phyloP scores from a whole-genome alignment of 2,888 invertebrate species.

The Gibbula magus region DNA sequence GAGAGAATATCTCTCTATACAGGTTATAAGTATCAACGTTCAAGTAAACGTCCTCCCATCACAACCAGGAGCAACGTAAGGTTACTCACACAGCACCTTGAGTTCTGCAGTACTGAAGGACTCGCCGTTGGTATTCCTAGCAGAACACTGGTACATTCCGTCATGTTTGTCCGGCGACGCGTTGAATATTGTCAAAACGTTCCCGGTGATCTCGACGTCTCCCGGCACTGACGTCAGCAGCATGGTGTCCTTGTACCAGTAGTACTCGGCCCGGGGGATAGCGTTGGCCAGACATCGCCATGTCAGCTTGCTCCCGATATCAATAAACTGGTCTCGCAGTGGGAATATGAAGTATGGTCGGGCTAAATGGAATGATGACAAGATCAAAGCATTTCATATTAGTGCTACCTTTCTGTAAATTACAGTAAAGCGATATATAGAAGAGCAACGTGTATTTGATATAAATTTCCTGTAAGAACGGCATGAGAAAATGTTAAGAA shows the following conservation, averaged over 20 bases:
- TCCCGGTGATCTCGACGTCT: conserved; percentile 41
- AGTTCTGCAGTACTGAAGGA: conserved; percentile 92
- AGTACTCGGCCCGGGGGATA: conserved; percentile 53
- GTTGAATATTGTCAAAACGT: conserved; percentile 50
- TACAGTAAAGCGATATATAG: no score
- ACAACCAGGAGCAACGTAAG: not conserved
- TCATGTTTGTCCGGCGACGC: conserved; percentile 80
- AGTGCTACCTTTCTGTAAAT: no score
- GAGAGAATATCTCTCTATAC: no score
- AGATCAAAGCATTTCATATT: no score
- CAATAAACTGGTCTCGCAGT: conserved; percentile 66
- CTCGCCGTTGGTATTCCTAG: conserved; percentile 89
- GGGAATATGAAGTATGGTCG: conserved; percentile 70
- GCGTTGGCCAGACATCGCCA: conserved; percentile 41
- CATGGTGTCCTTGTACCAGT: conserved; percentile 65
- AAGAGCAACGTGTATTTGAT: no score
- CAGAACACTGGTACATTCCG: conserved; percentile 96
- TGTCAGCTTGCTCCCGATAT: conserved; percentile 36
- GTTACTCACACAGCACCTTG: conserved; percentile 86
- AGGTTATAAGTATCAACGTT: no score
- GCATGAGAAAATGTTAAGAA: no score
- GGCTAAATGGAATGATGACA: conserved; percentile 48
- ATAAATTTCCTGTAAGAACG: no score
- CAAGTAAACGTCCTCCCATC: not conserved
- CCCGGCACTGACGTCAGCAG: conserved; percentile 36